phyloP scores from a whole-genome alignment of 2,797 vertebrate species.

The Passerculus sandwichensis region DNA sequence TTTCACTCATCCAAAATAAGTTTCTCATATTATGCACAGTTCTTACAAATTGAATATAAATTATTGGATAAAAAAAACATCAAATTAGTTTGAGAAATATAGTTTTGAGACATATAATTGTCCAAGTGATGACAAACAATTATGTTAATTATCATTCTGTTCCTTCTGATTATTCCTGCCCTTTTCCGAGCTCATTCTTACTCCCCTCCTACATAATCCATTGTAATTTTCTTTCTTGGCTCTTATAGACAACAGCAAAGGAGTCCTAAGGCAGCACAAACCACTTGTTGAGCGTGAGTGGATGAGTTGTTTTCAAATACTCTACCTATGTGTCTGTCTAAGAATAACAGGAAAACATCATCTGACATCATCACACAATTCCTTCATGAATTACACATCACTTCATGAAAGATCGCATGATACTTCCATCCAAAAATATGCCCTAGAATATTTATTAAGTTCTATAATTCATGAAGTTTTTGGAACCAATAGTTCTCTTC shows the following conservation, averaged over 20 bases:
- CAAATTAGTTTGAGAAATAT: not conserved
- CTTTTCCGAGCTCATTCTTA: not conserved
- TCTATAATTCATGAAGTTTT: not conserved
- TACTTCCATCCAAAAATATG: not conserved
- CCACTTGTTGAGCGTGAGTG: not conserved
- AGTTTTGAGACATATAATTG: not conserved
- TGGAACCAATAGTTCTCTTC: not conserved
- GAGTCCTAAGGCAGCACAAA: not conserved
- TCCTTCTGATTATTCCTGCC: conserved; percentile 8
- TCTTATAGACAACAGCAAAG: not conserved
- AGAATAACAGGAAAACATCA: not conserved
- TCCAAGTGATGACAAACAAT: conserved; percentile 10
- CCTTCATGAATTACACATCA: not conserved
- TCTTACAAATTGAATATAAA: conserved; percentile 11
- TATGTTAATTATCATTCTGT: not conserved
- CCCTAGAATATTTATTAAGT: not conserved
- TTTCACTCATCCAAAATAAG: conserved; percentile 17
- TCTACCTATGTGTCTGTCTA: not conserved
- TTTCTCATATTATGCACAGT: conserved; percentile 15
- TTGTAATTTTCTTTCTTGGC: not conserved
- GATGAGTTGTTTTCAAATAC: not conserved
- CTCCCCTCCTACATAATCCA: not conserved
- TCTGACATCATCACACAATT: not conserved
- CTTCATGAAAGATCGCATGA: not conserved
- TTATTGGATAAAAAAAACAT: conserved; percentile 20